Evolutionary conservation across 92 coral and sea anemone genomes (phyloP), one percentile per base, ranked within the genome.

Genomic region (Porites cylindrica): DNA sequence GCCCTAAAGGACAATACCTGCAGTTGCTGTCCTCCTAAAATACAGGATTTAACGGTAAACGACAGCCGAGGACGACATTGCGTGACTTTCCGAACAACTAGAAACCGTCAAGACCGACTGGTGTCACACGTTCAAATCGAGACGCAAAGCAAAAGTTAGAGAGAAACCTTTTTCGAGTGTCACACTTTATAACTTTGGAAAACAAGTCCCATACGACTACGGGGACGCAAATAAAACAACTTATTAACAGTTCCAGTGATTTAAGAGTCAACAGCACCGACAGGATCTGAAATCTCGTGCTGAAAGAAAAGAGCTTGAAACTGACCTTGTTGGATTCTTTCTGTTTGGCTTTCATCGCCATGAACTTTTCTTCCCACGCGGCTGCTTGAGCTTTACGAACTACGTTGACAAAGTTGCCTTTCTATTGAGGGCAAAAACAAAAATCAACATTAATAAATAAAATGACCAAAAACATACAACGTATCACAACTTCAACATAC

Each of bases 311-410:
- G 21, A 51, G 47, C 47, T 38, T 10, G 8, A 38, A 68, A 58
- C 69, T 54, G 53, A 72, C 83, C 81, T 80, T 79, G 61, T 77
- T 86, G 7, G 95, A 83, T 70, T 90, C 95, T 83, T 96, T 92
- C 81, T 97, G 95, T 85, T 97, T 97, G 81, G 94, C 99, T 68
- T 95, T 97, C 98, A 97, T 95, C 16, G 99, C 99, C 81, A 91
- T 92, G 84, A 97, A 97, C 68, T 97, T 97, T 79, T 97, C 99
- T 90, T 97, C 99, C 99, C 99, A 97, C 1, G 98, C 96, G 10
- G 99, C 98, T 11, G 98, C 93, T 73, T 97, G 99, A 10, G 99
- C 99, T 82, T 97, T 97, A 80, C 96, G 96, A 71, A 97, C 99
- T 18, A 97, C 98, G 82, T 95, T 96, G 29, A 97, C 95, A 78